Percentiles rank a stretch among this genome's conserved stretches.
Evolutionary conservation across 2,113 vertebrate species (phyloP).

Genomic region (Caloenas nicobarica): DNA sequence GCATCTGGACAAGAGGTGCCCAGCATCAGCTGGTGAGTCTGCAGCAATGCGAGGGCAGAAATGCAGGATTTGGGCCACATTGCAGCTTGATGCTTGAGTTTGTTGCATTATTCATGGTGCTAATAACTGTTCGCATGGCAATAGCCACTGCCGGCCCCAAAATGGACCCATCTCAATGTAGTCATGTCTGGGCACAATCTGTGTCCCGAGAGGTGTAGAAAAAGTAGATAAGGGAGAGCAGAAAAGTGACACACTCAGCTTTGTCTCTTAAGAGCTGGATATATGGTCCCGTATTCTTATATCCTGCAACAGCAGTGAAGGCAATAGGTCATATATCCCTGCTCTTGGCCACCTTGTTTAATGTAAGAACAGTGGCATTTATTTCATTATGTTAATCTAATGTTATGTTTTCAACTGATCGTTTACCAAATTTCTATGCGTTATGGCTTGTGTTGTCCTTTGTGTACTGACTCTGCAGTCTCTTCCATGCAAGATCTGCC

Average conservation of each 20-base stretch:
- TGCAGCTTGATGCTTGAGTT: neutral
- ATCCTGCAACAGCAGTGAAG: neutral
- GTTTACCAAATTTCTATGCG: neutral
- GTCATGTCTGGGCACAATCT: neutral
- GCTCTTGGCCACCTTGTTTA: neutral
- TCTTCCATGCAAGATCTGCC: neutral
- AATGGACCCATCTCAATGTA: neutral
- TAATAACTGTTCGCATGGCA: neutral
- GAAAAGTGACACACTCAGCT: neutral
- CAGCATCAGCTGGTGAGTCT: rapidly evolving
- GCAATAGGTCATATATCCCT: neutral
- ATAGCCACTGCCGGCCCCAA: neutral
- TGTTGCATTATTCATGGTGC: neutral
- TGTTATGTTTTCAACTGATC: rapidly evolving
- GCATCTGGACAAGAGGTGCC: neutral
- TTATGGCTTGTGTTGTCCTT: neutral
- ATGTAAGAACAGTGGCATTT: neutral
- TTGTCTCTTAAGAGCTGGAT: neutral
- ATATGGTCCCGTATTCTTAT: rapidly evolving
- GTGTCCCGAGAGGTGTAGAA: neutral
- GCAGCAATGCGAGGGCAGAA: neutral
- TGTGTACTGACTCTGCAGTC: neutral
- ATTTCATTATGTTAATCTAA: neutral
- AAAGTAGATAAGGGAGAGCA: neutral
- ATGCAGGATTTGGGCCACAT: neutral